Evolutionary conservation across 2,888 invertebrate genomes (phyloP).

Genomic region (Ypsolopha scabrella): DNA sequence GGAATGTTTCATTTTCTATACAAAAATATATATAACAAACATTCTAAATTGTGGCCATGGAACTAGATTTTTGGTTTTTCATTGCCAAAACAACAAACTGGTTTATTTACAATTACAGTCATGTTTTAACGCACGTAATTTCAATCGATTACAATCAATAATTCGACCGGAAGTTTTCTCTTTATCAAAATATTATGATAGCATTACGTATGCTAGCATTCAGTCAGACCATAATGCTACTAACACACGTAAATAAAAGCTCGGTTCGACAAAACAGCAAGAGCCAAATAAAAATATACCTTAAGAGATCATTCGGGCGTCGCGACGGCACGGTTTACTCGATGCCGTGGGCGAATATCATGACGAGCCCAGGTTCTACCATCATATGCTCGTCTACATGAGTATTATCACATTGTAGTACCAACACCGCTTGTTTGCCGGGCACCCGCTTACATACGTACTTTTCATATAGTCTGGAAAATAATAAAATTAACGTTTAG

Average conservation of each 20-base stretch:
- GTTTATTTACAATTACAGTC: too few relatives aligned
- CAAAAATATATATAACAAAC: background rate
- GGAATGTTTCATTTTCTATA: background rate
- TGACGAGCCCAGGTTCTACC: slow-evolving; percentile 95
- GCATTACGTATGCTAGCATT: too few relatives aligned
- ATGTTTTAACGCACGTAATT: too few relatives aligned
- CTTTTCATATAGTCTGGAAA: slow-evolving; percentile 81
- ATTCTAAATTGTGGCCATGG: too few relatives aligned
- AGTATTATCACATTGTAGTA: slow-evolving; percentile 93
- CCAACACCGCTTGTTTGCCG: slow-evolving; percentile 95
- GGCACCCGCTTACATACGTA: slow-evolving; percentile 96
- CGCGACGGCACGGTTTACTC: slow-evolving; percentile 58
- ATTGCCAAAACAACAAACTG: background rate
- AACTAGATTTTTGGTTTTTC: background rate
- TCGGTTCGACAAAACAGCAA: too few relatives aligned
- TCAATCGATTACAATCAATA: too few relatives aligned
- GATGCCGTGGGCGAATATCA: slow-evolving; percentile 99
- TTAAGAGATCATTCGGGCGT: background rate
- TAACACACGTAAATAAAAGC: too few relatives aligned
- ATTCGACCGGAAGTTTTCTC: too few relatives aligned
- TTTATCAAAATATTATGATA: too few relatives aligned
- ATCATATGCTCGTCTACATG: slow-evolving; percentile 97
- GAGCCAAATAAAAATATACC: too few relatives aligned
- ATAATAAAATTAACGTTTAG: too few relatives aligned
- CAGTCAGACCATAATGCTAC: too few relatives aligned